These are phyloP conservation scores for Anorthoa munda DNA, from an alignment of 2,888 invertebrate genomes.

Conservation along the genomic window DNA sequence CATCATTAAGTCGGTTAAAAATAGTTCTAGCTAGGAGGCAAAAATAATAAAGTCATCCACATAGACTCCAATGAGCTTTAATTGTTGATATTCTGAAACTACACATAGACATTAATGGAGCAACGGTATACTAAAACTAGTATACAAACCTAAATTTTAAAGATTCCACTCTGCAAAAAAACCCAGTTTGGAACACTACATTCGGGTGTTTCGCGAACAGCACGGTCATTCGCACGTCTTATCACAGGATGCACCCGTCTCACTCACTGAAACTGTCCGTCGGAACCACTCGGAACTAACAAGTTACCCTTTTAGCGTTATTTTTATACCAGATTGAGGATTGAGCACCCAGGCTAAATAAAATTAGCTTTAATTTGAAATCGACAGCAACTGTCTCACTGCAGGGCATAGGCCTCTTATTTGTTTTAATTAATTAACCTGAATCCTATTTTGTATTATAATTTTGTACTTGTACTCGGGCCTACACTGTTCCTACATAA, in stretches of 20 bases:
- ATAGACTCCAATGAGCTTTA: background rate
- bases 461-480: no score
- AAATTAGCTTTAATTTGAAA: slow-evolving; percentile 14
- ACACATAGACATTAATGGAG: background rate
- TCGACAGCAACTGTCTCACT: no score
- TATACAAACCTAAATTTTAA: background rate
- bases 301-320: slow-evolving; percentile 56
- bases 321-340: slow-evolving; percentile 37
- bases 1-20: background rate
- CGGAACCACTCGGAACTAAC: slow-evolving; percentile 52
- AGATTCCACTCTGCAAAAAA: slow-evolving; percentile 13
- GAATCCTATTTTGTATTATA: no score
- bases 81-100: background rate
- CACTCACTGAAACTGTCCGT: slow-evolving; percentile 61
- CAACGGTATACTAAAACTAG: background rate
- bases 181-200: slow-evolving; percentile 16
- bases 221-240: slow-evolving; percentile 75
- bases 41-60: background rate
- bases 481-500: no score
- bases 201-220: slow-evolving; percentile 62
- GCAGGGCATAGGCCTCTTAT: no score
- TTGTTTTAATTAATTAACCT: no score
- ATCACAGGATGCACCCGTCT: slow-evolving; percentile 73
- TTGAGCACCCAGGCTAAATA: background rate
- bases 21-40: background rate